A percentile compares a stretch with the other conserved stretches of the same genome.
Evolutionary conservation across 2,888 invertebrate genomes (phyloP).

Genomic region (Dicyrtomina minuta): DNA sequence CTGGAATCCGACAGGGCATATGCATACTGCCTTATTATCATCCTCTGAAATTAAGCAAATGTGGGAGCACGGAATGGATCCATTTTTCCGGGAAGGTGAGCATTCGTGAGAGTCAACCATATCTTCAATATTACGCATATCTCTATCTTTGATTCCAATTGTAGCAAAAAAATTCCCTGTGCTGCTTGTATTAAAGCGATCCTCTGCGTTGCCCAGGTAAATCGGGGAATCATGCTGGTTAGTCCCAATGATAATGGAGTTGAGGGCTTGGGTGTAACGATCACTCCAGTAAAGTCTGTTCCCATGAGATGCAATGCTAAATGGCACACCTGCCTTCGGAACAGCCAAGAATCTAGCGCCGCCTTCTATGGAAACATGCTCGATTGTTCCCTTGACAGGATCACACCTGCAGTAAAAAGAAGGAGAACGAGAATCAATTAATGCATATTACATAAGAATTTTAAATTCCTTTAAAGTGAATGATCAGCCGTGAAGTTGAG

Average conservation of each 20-base stretch:
- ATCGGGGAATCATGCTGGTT: constrained; percentile 28
- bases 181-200: constrained; percentile 23
- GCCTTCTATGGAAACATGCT: constrained; percentile 42
- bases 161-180: constrained; percentile 44
- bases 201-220: constrained; percentile 35
- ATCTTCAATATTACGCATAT: constrained; percentile 32
- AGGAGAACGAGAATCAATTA: not conserved
- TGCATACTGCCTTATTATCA: constrained; percentile 49
- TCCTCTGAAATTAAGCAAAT: constrained; percentile 56
- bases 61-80: constrained; percentile 55
- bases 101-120: constrained; percentile 45
- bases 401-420: constrained; percentile 45
- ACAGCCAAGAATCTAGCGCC: constrained; percentile 20
- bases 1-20: constrained; percentile 57
- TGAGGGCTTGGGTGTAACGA: constrained; percentile 40
- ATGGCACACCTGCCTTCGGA: constrained; percentile 36
- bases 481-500: too few relatives aligned
- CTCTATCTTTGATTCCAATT: constrained; percentile 41
- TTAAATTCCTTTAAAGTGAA: too few relatives aligned
- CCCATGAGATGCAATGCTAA: constrained; percentile 41
- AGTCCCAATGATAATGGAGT: constrained; percentile 20
- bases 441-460: too few relatives aligned
- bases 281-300: constrained; percentile 49
- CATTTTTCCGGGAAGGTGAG: constrained; percentile 13
- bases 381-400: constrained; percentile 39